phyloP scores from a whole-genome alignment of 2,797 vertebrate genomes.

The Coranthus polyacanthus region DNA sequence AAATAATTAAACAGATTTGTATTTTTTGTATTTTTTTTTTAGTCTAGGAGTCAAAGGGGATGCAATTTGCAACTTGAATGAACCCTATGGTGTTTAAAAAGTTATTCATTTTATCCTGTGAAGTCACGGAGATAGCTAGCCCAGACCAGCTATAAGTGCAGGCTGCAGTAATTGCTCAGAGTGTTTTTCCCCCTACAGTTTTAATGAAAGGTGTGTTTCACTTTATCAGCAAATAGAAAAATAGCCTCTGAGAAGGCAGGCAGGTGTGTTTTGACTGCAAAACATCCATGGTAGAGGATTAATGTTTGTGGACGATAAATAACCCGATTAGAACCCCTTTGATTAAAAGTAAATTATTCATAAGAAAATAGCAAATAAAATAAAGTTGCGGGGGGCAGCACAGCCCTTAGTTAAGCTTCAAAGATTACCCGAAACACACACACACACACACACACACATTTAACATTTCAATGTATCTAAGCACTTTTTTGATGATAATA shows the following conservation, averaged over 20 bases:
- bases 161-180: constrained; percentile 48
- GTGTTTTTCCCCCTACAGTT: constrained; percentile 47
- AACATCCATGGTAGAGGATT: constrained; percentile 19
- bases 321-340: constrained; percentile 32
- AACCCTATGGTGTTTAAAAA: constrained; percentile 46
- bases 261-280: constrained; percentile 38
- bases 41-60: constrained; percentile 42
- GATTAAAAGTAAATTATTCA: constrained; percentile 32
- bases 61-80: constrained; percentile 46
- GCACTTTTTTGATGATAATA: no score
- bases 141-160: constrained; percentile 26
- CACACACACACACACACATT: neutral
- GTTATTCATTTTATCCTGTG: constrained; percentile 49
- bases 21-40: constrained; percentile 40
- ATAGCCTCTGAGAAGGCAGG: constrained; percentile 37
- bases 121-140: constrained; percentile 37
- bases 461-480: neutral
- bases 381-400: neutral
- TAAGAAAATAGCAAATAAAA: constrained; percentile 20
- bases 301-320: constrained; percentile 37
- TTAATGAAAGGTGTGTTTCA: constrained; percentile 56
- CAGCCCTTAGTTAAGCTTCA: neutral
- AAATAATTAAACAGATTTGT: constrained; percentile 35
- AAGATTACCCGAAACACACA: neutral
- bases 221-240: constrained; percentile 54